These are phyloP conservation scores for Podarcis cretensis DNA, from an alignment of 2,113 vertebrate genomes.

Conservation along the genomic window DNA sequence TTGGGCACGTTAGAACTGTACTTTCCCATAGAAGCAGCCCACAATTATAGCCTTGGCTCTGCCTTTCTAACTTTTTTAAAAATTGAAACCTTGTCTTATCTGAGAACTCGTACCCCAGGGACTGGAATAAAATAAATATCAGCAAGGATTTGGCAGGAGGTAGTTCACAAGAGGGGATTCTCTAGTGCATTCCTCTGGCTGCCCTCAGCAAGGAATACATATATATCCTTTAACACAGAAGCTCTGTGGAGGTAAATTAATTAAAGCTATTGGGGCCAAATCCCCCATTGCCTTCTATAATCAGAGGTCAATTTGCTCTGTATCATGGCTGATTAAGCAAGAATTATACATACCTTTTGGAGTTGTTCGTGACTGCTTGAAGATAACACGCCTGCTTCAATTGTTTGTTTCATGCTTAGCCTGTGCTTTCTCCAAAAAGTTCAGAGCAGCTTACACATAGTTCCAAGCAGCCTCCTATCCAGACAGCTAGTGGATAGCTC, in stretches of 20 bases:
- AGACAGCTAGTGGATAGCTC: no score
- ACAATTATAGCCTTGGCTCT: not conserved
- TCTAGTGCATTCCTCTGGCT: constrained; percentile 32
- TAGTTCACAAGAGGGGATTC: constrained; percentile 32
- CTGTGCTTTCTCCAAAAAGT: not conserved
- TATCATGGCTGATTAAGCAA: not conserved
- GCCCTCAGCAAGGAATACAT: not conserved
- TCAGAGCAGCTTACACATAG: not conserved
- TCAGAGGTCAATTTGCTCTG: not conserved
- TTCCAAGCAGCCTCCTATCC: not conserved
- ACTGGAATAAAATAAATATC: constrained; percentile 47
- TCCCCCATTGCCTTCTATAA: not conserved
- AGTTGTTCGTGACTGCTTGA: not conserved
- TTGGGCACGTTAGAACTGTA: not conserved
- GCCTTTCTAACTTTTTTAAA: constrained; percentile 38
- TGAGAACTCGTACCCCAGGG: constrained; percentile 20
- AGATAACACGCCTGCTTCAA: not conserved
- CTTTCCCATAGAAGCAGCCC: constrained; percentile 17
- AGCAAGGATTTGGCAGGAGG: constrained; percentile 30
- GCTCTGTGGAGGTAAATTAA: constrained; percentile 1
- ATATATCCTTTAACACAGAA: constrained; percentile 34
- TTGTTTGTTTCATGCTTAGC: not conserved
- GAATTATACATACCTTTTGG: not conserved
- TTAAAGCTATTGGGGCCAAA: not conserved
- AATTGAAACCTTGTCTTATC: constrained; percentile 19